A percentile compares a stretch with the other conserved stretches of the same genome.
phyloP scores from a whole-genome alignment of 1,140 invertebrate genomes.

The Macrobrachium nipponense region DNA sequence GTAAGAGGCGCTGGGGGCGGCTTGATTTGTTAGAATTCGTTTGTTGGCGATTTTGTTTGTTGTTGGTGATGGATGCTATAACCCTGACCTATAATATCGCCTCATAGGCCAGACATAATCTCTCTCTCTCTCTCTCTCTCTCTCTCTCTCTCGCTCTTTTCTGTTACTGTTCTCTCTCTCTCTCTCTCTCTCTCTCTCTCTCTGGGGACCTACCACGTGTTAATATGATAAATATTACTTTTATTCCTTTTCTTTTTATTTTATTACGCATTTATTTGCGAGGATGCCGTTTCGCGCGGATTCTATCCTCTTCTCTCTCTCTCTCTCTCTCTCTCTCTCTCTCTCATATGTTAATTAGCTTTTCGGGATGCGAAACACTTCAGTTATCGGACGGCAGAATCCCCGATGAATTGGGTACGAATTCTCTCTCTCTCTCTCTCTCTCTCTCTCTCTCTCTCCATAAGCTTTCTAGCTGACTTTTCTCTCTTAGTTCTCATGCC shows the following conservation, averaged over 20 bases:
- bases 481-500: too few relatives aligned
- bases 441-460: conserved; percentile 2
- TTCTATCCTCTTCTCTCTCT: neutral
- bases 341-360: too few relatives aligned
- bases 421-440: conserved; percentile 15
- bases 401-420: too few relatives aligned
- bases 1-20: too few relatives aligned
- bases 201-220: too few relatives aligned
- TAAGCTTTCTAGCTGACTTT: too few relatives aligned
- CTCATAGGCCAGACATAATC: neutral
- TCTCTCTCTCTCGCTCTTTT: neutral
- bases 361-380: too few relatives aligned
- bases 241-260: neutral
- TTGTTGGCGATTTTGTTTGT: too few relatives aligned
- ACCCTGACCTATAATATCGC: neutral
- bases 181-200: conserved; percentile 18
- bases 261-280: too few relatives aligned
- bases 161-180: neutral
- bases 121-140: conserved; percentile 15
- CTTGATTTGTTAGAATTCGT: too few relatives aligned
- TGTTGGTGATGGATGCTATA: neutral
- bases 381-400: too few relatives aligned
- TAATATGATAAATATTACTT: neutral
- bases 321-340: conserved; percentile 9
- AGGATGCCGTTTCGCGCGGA: too few relatives aligned